Conservation (phyloP, 92 coral and sea anemone species). For the Epizoanthus ramosus region DNA sequence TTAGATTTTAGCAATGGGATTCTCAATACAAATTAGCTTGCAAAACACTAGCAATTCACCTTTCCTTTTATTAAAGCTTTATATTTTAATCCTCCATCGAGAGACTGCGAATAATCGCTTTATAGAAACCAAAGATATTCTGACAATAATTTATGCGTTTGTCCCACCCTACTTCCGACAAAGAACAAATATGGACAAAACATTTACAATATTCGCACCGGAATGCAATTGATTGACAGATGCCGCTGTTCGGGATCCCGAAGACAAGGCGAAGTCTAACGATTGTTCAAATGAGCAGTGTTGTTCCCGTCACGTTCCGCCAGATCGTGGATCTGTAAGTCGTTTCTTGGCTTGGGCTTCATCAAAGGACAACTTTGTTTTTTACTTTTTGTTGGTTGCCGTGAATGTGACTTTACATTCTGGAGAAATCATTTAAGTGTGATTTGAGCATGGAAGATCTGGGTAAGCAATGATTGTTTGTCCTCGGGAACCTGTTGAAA, state of each 20-base stretch:
- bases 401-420: slow-evolving; percentile 6
- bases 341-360: background rate
- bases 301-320: slow-evolving; percentile 42
- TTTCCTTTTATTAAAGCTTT: background rate
- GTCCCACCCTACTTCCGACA: slow-evolving; percentile 66
- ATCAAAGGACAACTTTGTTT: background rate
- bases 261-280: slow-evolving; percentile 68
- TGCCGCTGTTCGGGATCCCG: slow-evolving; percentile 52
- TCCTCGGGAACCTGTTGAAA: slow-evolving; percentile 12
- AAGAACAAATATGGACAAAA: slow-evolving; percentile 62
- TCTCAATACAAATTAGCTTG: background rate
- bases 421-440: slow-evolving; percentile 43
- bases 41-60: background rate
- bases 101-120: background rate
- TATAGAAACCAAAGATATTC: background rate
- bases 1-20: background rate
- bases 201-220: slow-evolving; percentile 61
- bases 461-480: slow-evolving; percentile 56
- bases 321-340: slow-evolving; percentile 24
- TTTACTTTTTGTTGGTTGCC: background rate
- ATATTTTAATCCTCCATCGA: background rate
- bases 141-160: background rate
- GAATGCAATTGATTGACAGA: slow-evolving; percentile 63
- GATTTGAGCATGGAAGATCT: slow-evolving; percentile 72
- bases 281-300: slow-evolving; percentile 50